Conservation (phyloP, 2,113 vertebrate species). For the Choloepus hoffmanni region DNA sequence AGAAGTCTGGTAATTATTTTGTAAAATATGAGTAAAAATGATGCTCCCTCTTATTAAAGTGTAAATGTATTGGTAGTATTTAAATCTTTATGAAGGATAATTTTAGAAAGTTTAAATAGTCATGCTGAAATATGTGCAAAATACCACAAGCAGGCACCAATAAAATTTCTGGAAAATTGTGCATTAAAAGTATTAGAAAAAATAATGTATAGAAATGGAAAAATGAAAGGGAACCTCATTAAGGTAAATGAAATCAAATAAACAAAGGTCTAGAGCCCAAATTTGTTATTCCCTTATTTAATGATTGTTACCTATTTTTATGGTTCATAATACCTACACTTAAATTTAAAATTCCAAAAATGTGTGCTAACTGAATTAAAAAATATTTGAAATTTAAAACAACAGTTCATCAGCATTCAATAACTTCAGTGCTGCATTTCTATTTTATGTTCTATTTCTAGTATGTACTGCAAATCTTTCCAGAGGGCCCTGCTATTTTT, state of each 20-base stretch:
- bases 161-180: background rate
- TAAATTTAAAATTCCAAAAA: slow-evolving; percentile 58
- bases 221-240: slow-evolving; percentile 21
- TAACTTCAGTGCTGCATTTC: slow-evolving; percentile 67
- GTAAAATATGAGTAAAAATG: slow-evolving; percentile 43
- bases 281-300: background rate
- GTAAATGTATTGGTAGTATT: background rate
- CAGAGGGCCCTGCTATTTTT: slow-evolving; percentile 80
- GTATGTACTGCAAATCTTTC: slow-evolving; percentile 71
- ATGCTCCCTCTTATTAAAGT: background rate
- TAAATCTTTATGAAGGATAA: slow-evolving; percentile 17
- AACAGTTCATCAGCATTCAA: slow-evolving; percentile 82
- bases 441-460: slow-evolving; percentile 54
- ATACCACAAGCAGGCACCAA: background rate
- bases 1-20: background rate
- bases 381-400: slow-evolving; percentile 83
- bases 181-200: slow-evolving; percentile 20
- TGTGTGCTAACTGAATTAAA: slow-evolving; percentile 77
- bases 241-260: slow-evolving; percentile 36
- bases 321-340: background rate
- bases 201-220: background rate
- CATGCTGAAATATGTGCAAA: background rate
- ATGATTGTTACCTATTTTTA: background rate
- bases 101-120: background rate
- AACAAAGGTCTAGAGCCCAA: background rate